These are phyloP conservation scores for Syrrhaptes paradoxus DNA, from an alignment of 2,113 vertebrate genomes.

Conservation along the genomic window DNA sequence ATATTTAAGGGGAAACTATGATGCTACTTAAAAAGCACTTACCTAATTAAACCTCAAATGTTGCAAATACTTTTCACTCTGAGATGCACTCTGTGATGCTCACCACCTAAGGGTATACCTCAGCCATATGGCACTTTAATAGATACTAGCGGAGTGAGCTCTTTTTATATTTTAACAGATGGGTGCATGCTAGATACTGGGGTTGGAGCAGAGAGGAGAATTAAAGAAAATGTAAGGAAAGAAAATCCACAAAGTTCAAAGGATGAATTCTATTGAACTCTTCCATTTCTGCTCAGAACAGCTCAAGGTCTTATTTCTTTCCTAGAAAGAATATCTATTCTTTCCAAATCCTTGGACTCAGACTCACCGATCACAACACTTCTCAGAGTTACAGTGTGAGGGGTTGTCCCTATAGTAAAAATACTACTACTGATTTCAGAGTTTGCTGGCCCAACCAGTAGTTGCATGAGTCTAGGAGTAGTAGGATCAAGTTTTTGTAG, in stretches of 20 bases:
- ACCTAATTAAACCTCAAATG: conserved; percentile 53
- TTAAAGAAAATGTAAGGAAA: not conserved
- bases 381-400: not conserved
- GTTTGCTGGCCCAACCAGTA: not conserved
- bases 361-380: not conserved
- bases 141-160: conserved; percentile 14
- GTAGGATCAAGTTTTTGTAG: not conserved
- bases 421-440: not conserved
- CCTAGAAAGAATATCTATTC: not conserved
- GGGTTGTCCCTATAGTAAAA: not conserved
- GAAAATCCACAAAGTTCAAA: not conserved
- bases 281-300: not conserved
- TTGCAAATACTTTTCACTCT: not conserved
- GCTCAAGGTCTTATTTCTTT: not conserved
- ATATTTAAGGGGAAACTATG: not conserved
- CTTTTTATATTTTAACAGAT: conserved; percentile 53
- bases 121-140: conserved; percentile 59
- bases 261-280: not conserved
- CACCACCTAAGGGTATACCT: conserved; percentile 46
- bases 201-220: not conserved
- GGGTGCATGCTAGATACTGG: not conserved
- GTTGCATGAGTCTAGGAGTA: not conserved
- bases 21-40: conserved; percentile 44
- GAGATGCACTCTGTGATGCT: conserved; percentile 2
- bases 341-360: not conserved